These are phyloP conservation scores for Caenorhabditis panamensis DNA, from an alignment of 2,888 invertebrate species.

Conservation along the genomic window DNA sequence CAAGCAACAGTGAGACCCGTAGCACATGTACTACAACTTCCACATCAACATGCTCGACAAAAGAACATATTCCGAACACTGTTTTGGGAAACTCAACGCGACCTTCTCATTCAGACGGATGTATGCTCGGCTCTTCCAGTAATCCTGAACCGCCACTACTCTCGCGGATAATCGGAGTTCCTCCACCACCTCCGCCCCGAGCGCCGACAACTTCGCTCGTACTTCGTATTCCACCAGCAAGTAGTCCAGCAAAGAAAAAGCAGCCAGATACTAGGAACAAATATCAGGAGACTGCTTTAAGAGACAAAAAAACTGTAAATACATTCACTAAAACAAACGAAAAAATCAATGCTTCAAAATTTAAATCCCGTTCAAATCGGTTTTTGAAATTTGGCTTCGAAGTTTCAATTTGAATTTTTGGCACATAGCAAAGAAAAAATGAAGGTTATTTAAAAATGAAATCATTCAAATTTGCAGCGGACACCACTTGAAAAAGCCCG, in stretches of 20 bases:
- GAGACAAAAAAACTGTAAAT: conserved; percentile 65
- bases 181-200: conserved; percentile 70
- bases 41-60: conserved; percentile 35
- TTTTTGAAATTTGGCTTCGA: too few relatives aligned
- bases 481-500: conserved; percentile 81
- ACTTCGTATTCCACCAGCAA: conserved; percentile 55
- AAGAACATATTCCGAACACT: conserved; percentile 5
- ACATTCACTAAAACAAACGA: background rate
- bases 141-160: conserved; percentile 73
- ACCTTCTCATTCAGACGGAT: conserved; percentile 63
- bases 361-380: too few relatives aligned
- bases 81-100: background rate
- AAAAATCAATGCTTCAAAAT: too few relatives aligned
- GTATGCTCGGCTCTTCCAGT: conserved; percentile 67
- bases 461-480: conserved; percentile 75
- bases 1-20: conserved; percentile 56
- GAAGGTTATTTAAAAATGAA: background rate
- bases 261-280: conserved; percentile 68
- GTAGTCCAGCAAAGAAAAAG: conserved; percentile 59
- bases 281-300: conserved; percentile 67
- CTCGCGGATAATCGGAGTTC: conserved; percentile 72
- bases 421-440: background rate
- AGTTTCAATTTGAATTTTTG: too few relatives aligned
- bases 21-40: conserved; percentile 47
- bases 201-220: conserved; percentile 68